Evolutionary conservation across 2,797 vertebrate species (phyloP), one percentile per base, ranked within the genome.

Genomic region (Micromesistius poutassou): DNA sequence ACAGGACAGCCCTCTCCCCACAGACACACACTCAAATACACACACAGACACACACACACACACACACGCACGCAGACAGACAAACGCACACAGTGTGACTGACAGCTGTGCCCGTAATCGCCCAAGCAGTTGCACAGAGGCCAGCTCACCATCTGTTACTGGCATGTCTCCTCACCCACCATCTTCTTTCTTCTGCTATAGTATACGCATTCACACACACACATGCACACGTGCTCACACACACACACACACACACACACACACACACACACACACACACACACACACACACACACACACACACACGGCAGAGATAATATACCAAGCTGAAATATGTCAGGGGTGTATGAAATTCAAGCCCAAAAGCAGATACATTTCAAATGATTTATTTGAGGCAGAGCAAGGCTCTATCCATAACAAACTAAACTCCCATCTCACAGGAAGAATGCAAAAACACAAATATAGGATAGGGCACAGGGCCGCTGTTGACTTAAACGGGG

Each of bases 81-180:
- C 30, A 35, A 14, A 35, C 71, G n/a, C 71, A 25, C 81, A 80
- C 76, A 85, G 81, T 87, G 75, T 88, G 90, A 90, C 81, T 91
- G 90, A 90, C 93, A 94, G 93, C 91, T 94, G 92, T 88, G 91
- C 88, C 90, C 86, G 91, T 93, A 93, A 92, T 91, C 87, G 87
- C 88, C 88, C 89, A 84, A 78, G 81, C 89, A 88, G 85, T 78
- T 81, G 87, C 89, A 89, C 71, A 79, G 85, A 84, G 86, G 86
- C 89, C 88, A 87, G 82, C 85, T 68, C 38, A 75, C 93, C 93
- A 94, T 94, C 92, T 94, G 92, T 89, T 90, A 80, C 50, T 74
- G 75, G 70, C 30, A 74, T 79, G 71, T 76, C 73, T 78, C n/a
- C 6, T 66, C 71, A 82, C 75, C 78, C 80, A 80, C 75, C 74